A percentile compares a stretch with the other conserved stretches of the same genome.
Evolutionary conservation across 2,888 invertebrate species (phyloP).

Genomic region (Drosophila infuscata): DNA sequence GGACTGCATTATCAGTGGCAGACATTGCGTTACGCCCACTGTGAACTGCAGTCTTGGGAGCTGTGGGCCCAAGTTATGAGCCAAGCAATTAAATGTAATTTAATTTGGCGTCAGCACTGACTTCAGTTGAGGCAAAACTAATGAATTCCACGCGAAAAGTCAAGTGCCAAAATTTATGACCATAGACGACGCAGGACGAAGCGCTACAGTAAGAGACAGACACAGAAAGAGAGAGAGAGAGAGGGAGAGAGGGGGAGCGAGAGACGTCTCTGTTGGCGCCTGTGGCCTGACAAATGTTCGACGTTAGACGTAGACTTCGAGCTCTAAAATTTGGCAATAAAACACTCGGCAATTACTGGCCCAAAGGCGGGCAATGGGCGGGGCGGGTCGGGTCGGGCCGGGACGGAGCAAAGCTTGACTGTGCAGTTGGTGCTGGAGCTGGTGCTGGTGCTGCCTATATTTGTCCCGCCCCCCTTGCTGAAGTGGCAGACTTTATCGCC

Average conservation of each 20-base stretch:
- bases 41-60: conserved; percentile 12
- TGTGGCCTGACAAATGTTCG: conserved; percentile 74
- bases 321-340: conserved; percentile 78
- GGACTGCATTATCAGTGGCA: conserved; percentile 44
- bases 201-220: not conserved
- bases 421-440: conserved; percentile 14
- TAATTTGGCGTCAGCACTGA: conserved; percentile 67
- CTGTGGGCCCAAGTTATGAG: conserved; percentile 59
- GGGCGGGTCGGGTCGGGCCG: not conserved
- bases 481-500: conserved; percentile 50
- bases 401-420: conserved; percentile 8
- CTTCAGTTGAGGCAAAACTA: conserved; percentile 63
- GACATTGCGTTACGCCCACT: conserved; percentile 35
- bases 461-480: conserved; percentile 2
- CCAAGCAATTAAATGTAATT: conserved; percentile 77
- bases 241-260: not conserved
- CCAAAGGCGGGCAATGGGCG: conserved; percentile 27
- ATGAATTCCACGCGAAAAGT: conserved; percentile 79
- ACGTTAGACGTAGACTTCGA: conserved; percentile 74
- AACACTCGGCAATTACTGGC: conserved; percentile 77
- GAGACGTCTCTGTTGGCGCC: conserved; percentile 42
- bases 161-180: conserved; percentile 74
- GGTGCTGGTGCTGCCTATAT: not conserved
- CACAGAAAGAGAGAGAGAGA: not conserved
- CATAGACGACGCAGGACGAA: conserved; percentile 27